Percentiles rank a stretch among this genome's conserved stretches.
Evolutionary conservation across 2,888 invertebrate genomes (phyloP).

Genomic region (Sericinus montela): DNA sequence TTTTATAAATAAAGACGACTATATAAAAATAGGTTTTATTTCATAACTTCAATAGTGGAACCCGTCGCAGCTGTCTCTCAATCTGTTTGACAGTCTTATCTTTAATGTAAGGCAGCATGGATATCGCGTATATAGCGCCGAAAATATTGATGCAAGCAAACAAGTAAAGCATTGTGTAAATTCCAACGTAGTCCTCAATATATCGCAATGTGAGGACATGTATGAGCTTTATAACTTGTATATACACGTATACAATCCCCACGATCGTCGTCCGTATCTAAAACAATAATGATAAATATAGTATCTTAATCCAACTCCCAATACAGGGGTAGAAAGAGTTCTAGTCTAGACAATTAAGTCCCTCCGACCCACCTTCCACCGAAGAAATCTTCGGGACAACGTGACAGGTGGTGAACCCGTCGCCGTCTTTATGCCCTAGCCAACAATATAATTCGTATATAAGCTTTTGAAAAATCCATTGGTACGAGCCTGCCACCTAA

Average conservation of each 20-base stretch:
- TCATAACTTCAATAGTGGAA: constrained; percentile 46
- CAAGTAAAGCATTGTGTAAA: constrained; percentile 54
- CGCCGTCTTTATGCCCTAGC: too few species aligned
- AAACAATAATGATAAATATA: constrained; percentile 24
- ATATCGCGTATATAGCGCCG: constrained; percentile 53
- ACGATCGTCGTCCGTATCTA: constrained; percentile 56
- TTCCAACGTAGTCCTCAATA: constrained; percentile 52
- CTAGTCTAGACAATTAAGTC: too few species aligned
- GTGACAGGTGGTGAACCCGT: too few species aligned
- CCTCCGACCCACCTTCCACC: too few species aligned
- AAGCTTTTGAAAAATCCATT: too few species aligned
- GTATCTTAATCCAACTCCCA: too few species aligned
- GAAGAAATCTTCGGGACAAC: too few species aligned
- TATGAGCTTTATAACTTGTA: constrained; percentile 46
- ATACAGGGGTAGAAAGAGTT: too few species aligned
- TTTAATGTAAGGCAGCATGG: constrained; percentile 45
- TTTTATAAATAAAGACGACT: too few species aligned
- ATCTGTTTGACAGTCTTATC: constrained; percentile 47
- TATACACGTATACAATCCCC: constrained; percentile 44
- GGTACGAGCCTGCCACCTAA: too few species aligned
- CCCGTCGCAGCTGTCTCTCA: constrained; percentile 54
- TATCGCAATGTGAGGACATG: constrained; percentile 54
- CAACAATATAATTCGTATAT: too few species aligned
- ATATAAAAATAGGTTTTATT: constrained; percentile 6
- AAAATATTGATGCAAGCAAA: constrained; percentile 55